Evolutionary conservation across 2,797 vertebrate genomes (phyloP), one percentile per base, ranked within the genome.

Genomic region (Galagoides demidoff): DNA sequence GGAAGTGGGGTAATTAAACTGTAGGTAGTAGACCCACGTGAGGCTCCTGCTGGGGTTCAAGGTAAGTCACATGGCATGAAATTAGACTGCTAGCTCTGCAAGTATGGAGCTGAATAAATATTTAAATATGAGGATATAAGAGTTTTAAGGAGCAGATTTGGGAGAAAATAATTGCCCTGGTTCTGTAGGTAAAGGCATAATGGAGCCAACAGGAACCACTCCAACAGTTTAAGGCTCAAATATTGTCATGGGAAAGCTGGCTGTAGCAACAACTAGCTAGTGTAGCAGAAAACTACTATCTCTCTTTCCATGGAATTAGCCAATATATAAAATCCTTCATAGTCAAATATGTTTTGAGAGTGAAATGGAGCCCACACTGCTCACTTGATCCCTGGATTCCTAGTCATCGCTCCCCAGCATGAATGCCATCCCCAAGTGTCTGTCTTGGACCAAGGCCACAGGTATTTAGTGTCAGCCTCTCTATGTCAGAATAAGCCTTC

Each of bases 391-490:
- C 45, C n/a, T 34, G 2, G 55, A 19, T 61, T 1, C 20, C 39
- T 66, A 55, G 14, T 37, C 25, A 39, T 76, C 68, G 11, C 2
- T 55, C 59, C 27, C 25, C 19, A n/a, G 34, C 34, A 57, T 20
- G 4, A 14, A 7, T 0, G 0, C 1, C 31, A 23, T 11, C 25
- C 27, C 29, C 23, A 1, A 84, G 25, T 7, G 25, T 73, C 49
- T 73, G 5, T 10, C 27, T 19, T 79, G 19, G 43, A 49, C 39
- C 37, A 1, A 0, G 37, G 4, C 8, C 66, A 16, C 11, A 49
- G 16, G 10, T 55, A 74, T 20, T 79, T 13, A 76, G 29, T 2
- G 2, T 39, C 7, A 3, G 37, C 10, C 2, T 7, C 25, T 71
- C 59, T 78, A 23, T n/a, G 79, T 95, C 22, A 39, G 12, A 79